Evolutionary conservation across 30 jellyfish, hydroid and myxozoan genomes (phyloP).

Genomic region (Calvadosia cruxmelitensis): DNA sequence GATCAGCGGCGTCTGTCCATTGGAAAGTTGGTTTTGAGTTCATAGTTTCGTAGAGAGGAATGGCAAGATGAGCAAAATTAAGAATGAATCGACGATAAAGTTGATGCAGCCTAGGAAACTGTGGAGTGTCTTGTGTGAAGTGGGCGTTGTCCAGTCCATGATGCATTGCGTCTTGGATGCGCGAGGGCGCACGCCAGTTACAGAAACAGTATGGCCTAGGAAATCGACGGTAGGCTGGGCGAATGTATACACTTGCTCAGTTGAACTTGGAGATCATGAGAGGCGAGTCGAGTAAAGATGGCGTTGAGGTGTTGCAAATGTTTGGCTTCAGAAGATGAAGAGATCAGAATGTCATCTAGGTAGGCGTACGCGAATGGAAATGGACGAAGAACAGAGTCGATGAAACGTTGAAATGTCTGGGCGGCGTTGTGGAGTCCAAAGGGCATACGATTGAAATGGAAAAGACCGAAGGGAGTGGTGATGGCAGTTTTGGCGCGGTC

Average conservation of each 20-base stretch:
- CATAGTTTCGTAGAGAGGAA: constrained; percentile 19
- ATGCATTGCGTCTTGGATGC: constrained; percentile 7
- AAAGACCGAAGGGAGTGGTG: constrained; percentile 8
- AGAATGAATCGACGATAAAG: constrained; percentile 30
- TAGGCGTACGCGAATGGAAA: constrained; percentile 9
- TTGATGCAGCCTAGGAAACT: constrained; percentile 4
- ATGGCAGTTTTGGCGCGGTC: constrained; percentile 20
- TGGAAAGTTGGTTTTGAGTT: not conserved
- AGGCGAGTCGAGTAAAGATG: constrained; percentile 3
- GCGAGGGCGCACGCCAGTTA: constrained; percentile 10
- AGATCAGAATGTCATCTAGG: constrained; percentile 16
- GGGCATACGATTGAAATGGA: constrained; percentile 14
- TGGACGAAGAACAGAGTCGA: constrained; percentile 11
- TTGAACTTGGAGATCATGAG: constrained; percentile 3
- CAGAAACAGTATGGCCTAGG: constrained; percentile 14
- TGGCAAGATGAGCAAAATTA: constrained; percentile 5
- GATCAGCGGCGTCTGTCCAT: constrained; percentile 2
- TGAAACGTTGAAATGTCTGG: constrained; percentile 13
- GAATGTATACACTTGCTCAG: constrained; percentile 10
- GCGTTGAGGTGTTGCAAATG: constrained; percentile 14
- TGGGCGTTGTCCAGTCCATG: constrained; percentile 3
- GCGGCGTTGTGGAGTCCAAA: constrained; percentile 21
- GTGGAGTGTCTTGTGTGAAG: not conserved
- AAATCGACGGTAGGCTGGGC: not conserved
- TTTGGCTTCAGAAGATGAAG: constrained; percentile 12